phyloP scores from a whole-genome alignment of 2,797 vertebrate species.

The Peromyscus eremicus region DNA sequence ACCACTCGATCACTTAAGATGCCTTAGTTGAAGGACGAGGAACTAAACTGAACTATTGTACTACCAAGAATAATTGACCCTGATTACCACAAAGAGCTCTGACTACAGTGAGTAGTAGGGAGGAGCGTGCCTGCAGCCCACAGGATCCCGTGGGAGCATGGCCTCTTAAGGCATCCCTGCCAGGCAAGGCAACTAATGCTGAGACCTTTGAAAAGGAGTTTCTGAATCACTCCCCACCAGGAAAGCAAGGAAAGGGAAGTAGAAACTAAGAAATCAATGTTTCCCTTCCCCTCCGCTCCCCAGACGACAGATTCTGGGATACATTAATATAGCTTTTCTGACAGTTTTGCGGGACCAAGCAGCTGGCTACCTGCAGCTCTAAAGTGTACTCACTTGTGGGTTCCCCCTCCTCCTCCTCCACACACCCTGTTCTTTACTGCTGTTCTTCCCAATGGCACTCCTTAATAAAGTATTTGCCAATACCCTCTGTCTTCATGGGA shows the following conservation, averaged over 20 bases:
- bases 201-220: neutral
- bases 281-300: neutral
- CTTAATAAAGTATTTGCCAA: neutral
- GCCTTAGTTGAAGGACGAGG: neutral
- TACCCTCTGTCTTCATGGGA: neutral
- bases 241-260: neutral
- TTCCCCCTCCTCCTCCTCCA: neutral
- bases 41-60: neutral
- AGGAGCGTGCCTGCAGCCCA: neutral
- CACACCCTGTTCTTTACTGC: neutral
- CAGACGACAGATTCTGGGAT: neutral
- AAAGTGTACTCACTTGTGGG: accelerated
- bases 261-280: neutral
- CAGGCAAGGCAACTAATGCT: neutral
- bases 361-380: neutral
- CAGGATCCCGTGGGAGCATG: accelerated
- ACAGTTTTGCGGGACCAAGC: neutral
- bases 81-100: neutral
- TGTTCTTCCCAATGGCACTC: neutral
- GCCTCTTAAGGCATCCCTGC: neutral
- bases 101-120: no score
- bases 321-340: neutral
- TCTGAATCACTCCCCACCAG: neutral
- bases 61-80: neutral
- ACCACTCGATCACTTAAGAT: neutral